Base-by-base conservation (phyloP, 2,888 invertebrate genomes). In the Chrysopilus asiliformis region DNA sequence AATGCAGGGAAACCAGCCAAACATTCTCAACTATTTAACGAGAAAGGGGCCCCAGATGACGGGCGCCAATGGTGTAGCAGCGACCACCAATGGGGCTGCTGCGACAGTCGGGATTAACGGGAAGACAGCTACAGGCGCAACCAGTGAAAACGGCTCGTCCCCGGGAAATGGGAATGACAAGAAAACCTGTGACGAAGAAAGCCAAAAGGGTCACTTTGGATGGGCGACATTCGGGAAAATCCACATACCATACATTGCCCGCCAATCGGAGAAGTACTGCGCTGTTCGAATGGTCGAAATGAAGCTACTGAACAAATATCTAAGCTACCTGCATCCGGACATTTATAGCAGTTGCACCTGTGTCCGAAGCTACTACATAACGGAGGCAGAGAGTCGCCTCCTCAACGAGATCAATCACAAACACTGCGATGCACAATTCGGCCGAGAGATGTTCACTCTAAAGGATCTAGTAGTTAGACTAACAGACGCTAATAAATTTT, bases 261-360 rank as follows among this genome's bases (percentile, higher is more conserved):
- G 94, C 14, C 74, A 77, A 34, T 72, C 76, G 13, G 86, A 86
- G 56, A 82, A 82, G 57, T 93, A 85, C 59, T 86, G 89, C 56
- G 84, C 91, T n/a, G 91, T 94, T 34, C 73, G 90, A 37, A 90
- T 94, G 76, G 83, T 93, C 16, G 94, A 94, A 61, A 74, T 79
- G 53, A 91, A 91, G 61, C 70, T 91, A 31, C 70, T 91, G 16
- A 84, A 85, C 58, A 87, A 87, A 65, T 85, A 87, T 66, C 74
- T 90, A 53, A 83, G 79, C 57, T 84, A 82, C 56, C 71, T 91
- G 35, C 89, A 91, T 58, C 79, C 83, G 46, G 87, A 87, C 56
- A 83, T 90, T 45, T 87, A 86, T 61, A 85, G 83, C 43, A 85
- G 83, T 45, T 90, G 89, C 61, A 87, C 87, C 10, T 86, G 85